phyloP scores from a whole-genome alignment of 1,140 invertebrate species.

The Micrasema longulum region DNA sequence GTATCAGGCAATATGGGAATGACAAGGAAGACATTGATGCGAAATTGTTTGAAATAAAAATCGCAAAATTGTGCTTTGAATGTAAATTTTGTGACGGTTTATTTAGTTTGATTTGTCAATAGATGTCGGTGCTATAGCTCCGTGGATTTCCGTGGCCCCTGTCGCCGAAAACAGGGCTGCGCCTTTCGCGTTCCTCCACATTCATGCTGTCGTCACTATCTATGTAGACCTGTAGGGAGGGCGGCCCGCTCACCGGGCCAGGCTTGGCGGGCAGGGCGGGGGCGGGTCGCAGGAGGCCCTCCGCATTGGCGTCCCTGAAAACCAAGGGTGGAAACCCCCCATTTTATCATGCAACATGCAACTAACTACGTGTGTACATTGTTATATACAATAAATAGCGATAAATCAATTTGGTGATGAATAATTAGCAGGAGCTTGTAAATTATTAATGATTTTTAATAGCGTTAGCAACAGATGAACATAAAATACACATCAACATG shows the following conservation, averaged over 20 bases:
- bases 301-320: slow-evolving; percentile 44
- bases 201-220: slow-evolving; percentile 47
- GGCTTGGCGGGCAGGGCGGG: background rate
- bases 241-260: background rate
- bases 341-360: slow-evolving; percentile 53
- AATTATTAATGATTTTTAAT: no score
- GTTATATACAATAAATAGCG: no score
- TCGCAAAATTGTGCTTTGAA: no score
- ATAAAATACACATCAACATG: no score
- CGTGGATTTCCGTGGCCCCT: slow-evolving; percentile 16
- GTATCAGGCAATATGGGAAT: no score
- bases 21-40: no score
- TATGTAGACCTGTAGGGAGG: slow-evolving; percentile 31
- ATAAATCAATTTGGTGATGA: no score
- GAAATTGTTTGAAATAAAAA: no score
- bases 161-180: background rate
- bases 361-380: no score
- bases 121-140: slow-evolving; percentile 51
- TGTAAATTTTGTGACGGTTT: no score
- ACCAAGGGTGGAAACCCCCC: slow-evolving; percentile 45
- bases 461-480: no score
- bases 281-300: slow-evolving; percentile 14
- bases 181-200: slow-evolving; percentile 16
- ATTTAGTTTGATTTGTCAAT: slow-evolving; percentile 18
- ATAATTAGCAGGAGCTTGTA: no score